Conservation (phyloP, 2,888 invertebrate species). For the Timandra comae region DNA sequence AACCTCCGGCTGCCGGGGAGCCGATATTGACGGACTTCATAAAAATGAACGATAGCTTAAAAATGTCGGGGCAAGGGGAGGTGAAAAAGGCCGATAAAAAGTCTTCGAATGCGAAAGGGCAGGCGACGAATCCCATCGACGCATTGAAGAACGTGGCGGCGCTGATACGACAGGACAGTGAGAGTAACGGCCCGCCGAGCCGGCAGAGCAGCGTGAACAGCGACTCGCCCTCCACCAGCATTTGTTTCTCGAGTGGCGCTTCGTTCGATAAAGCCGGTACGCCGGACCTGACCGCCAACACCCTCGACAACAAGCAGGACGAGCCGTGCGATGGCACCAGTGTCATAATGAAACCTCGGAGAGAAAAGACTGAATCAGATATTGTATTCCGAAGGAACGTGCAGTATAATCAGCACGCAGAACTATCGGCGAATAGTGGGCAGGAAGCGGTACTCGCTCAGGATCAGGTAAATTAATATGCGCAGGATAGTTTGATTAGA, state of each 20-base stretch:
- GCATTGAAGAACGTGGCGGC: conserved; percentile 65
- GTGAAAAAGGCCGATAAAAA: conserved; percentile 51
- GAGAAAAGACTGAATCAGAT: conserved; percentile 93
- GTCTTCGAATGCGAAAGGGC: conserved; percentile 38
- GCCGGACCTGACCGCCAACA: conserved; percentile 56
- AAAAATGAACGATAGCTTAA: conserved; percentile 72
- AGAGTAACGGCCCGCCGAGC: conserved; percentile 46
- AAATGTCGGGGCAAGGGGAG: conserved; percentile 62
- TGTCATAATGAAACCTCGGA: conserved; percentile 79
- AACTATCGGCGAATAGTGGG: conserved; percentile 66
- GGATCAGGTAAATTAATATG: conserved; percentile 71
- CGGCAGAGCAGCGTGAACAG: conserved; percentile 63
- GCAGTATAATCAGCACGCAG: conserved; percentile 62
- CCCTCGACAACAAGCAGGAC: conserved; percentile 42
- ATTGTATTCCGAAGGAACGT: conserved; percentile 83
- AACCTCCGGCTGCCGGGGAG: conserved; percentile 74
- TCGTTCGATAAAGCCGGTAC: conserved; percentile 57
- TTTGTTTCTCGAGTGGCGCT: conserved; percentile 49
- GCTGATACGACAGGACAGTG: conserved; percentile 60
- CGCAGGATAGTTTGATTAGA: conserved; percentile 67
- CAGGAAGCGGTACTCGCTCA: conserved; percentile 76
- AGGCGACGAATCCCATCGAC: conserved; percentile 55
- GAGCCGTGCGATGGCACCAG: conserved; percentile 38
- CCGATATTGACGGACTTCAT: conserved; percentile 84
- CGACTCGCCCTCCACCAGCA: conserved; percentile 64